Conservation (phyloP, 1,140 invertebrate species). For the Drosophila arawakana region DNA sequence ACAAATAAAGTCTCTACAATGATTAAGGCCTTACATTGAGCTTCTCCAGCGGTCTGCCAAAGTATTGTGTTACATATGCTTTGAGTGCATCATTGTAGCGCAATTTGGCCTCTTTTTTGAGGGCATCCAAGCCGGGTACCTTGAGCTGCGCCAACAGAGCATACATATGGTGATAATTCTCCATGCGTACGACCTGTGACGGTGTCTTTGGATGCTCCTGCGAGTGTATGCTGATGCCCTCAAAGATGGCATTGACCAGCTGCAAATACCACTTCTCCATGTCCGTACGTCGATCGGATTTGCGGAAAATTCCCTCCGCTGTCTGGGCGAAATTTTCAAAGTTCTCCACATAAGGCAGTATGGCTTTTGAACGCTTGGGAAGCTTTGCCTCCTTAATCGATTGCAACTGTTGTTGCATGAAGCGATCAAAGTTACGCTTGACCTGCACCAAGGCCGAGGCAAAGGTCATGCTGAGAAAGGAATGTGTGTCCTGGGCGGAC, state of each 20-base stretch:
- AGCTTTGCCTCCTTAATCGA: slow-evolving; percentile 92
- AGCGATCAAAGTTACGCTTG: slow-evolving; percentile 97
- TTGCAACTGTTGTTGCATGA: slow-evolving; percentile 94
- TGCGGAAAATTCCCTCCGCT: slow-evolving; percentile 94
- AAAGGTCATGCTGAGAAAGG: slow-evolving; percentile 95
- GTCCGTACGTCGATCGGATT: slow-evolving; percentile 95
- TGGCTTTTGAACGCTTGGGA: slow-evolving; percentile 92
- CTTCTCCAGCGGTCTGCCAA: slow-evolving; percentile 97
- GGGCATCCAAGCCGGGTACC: slow-evolving; percentile 93
- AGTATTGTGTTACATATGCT: slow-evolving; percentile 96
- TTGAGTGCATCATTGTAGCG: slow-evolving; percentile 96
- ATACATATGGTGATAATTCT: slow-evolving; percentile 98
- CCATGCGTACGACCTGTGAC: slow-evolving; percentile 97
- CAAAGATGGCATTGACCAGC: slow-evolving; percentile 94
- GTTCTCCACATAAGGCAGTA: slow-evolving; percentile 95
- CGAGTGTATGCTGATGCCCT: slow-evolving; percentile 92
- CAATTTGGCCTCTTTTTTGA: slow-evolving; percentile 96
- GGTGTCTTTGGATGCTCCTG: slow-evolving; percentile 97
- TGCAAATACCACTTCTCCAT: slow-evolving; percentile 97
- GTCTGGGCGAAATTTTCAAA: slow-evolving; percentile 96
- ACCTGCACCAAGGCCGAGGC: slow-evolving; percentile 95
- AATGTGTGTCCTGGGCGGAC: slow-evolving; percentile 95
- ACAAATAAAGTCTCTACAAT: background rate
- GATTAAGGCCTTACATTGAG: slow-evolving; percentile 89
- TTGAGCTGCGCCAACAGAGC: slow-evolving; percentile 95